Percentiles rank a stretch among this genome's conserved stretches.
Evolutionary conservation across 1,140 invertebrate species (phyloP).

Genomic region (Hydropsyche tenuis): DNA sequence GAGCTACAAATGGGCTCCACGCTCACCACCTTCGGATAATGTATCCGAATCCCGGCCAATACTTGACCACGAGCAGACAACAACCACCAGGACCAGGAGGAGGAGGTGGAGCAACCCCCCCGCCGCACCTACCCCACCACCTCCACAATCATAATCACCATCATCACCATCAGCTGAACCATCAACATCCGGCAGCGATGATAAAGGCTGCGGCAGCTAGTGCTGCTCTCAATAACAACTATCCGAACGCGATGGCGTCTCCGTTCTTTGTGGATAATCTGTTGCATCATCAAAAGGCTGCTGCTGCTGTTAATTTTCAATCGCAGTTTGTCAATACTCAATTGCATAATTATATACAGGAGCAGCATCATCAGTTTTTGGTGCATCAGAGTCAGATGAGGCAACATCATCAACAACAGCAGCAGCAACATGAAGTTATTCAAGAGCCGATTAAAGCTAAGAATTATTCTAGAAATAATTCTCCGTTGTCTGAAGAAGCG

Average conservation of each 20-base stretch:
- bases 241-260: slow-evolving; percentile 54
- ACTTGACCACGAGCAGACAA: slow-evolving; percentile 27
- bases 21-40: slow-evolving; percentile 42
- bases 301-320: slow-evolving; percentile 53
- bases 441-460: background rate
- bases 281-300: slow-evolving; percentile 59
- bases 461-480: slow-evolving; percentile 40
- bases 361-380: slow-evolving; percentile 50
- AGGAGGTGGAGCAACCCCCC: slow-evolving; percentile 26
- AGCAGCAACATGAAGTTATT: background rate
- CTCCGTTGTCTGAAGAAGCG: slow-evolving; percentile 39
- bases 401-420: slow-evolving; percentile 54
- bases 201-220: slow-evolving; percentile 38
- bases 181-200: slow-evolving; percentile 39
- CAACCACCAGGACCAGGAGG: background rate
- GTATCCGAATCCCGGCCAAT: slow-evolving; percentile 48
- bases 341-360: slow-evolving; percentile 57
- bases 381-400: slow-evolving; percentile 54
- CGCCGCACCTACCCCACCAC: slow-evolving; percentile 22
- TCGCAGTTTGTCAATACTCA: slow-evolving; percentile 62
- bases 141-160: slow-evolving; percentile 12
- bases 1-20: slow-evolving; percentile 26
- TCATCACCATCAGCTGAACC: background rate
- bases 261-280: slow-evolving; percentile 61
- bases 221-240: slow-evolving; percentile 42